Base-by-base conservation (phyloP, 2,113 vertebrate species). In the Cyanoliseus patagonus region DNA sequence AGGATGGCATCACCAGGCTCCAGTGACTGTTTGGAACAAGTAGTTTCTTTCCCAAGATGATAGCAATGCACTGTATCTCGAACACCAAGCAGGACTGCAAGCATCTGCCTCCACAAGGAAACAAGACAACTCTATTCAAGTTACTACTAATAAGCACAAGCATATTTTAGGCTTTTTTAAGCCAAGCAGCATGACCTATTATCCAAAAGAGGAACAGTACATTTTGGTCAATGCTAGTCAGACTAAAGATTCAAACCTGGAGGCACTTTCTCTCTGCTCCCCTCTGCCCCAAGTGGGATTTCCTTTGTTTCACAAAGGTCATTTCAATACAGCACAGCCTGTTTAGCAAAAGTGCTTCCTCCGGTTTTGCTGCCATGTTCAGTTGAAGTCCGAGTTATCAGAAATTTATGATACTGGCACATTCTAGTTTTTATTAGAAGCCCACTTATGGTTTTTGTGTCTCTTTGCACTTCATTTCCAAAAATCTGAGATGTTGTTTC, bases 1-100 rank as follows among this genome's bases (percentile, higher is more conserved):
- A 85, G 75, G 92, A 94, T 57, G 72, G 85, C 92, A 86, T 30
- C 42, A 6, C 86, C 93, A 95, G 93, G 75, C 92, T 96, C 86
- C 80, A 72, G 86, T n/a, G n/a, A 92, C 67, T 66, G 85, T 61
- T 82, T 83, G 83, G 76, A 97, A 95, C 74, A 92, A 91, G 88
- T 12, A 61, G 68, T 87, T 93, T 86, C 95, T 95, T 95, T 95
- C 85, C 93, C 42, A 74, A 82, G 61, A 64, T 24, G 13, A 72
- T 46, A 96, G 91, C 92, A 89, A 77, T 24, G 37, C 53, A 82
- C 55, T 83, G 3, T 23, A 41, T 80, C 70, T 62, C 49, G 63
- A 81, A 61, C 55, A 92, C 78, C 76, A 83, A 83, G 73, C 57
- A 90, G 11, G 51, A 75, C 52, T 82, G 84, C 52, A 68, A 86